These are phyloP conservation scores for Blastomussa wellsi DNA, from an alignment of 92 coral and sea anemone genomes.

Conservation along the genomic window DNA sequence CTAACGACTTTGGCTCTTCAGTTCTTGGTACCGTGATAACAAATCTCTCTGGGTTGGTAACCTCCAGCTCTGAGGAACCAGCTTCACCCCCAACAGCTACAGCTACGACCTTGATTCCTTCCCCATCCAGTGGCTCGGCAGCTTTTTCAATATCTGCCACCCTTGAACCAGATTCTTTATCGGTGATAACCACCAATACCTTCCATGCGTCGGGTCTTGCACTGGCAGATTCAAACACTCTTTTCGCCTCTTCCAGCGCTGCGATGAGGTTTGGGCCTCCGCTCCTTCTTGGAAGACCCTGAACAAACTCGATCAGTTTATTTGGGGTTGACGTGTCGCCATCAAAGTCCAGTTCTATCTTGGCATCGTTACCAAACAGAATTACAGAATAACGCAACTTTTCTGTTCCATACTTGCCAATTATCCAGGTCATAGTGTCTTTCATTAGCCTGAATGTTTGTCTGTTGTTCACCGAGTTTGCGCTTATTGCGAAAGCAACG, in stretches of 20 bases:
- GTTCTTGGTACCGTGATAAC: conserved; percentile 52
- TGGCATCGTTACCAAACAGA: conserved; percentile 53
- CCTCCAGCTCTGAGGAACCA: conserved; percentile 49
- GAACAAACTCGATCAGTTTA: conserved; percentile 15
- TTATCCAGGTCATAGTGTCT: conserved; percentile 64
- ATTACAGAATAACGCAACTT: conserved; percentile 72
- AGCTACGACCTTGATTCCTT: conserved; percentile 69
- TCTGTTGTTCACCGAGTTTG: conserved; percentile 47
- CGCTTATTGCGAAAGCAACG: conserved; percentile 75
- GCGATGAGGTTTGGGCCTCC: conserved; percentile 64
- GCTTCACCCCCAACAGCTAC: conserved; percentile 76
- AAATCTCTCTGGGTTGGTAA: conserved; percentile 41
- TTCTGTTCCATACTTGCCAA: conserved; percentile 71
- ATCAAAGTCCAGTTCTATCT: conserved; percentile 45
- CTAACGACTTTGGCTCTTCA: conserved; percentile 56
- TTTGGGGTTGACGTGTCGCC: conserved; percentile 19
- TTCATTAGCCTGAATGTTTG: conserved; percentile 58
- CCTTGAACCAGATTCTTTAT: conserved; percentile 57
- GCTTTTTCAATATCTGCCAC: conserved; percentile 58
- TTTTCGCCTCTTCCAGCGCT: conserved; percentile 69
- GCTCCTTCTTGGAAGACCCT: conserved; percentile 27
- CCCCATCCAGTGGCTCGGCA: conserved; percentile 61
- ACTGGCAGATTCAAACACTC: conserved; percentile 52
- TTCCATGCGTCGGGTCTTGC: conserved; percentile 63
- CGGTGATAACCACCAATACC: conserved; percentile 73